Evolutionary conservation across 2,888 invertebrate genomes (phyloP).

Genomic region (Horisme vitalbata): DNA sequence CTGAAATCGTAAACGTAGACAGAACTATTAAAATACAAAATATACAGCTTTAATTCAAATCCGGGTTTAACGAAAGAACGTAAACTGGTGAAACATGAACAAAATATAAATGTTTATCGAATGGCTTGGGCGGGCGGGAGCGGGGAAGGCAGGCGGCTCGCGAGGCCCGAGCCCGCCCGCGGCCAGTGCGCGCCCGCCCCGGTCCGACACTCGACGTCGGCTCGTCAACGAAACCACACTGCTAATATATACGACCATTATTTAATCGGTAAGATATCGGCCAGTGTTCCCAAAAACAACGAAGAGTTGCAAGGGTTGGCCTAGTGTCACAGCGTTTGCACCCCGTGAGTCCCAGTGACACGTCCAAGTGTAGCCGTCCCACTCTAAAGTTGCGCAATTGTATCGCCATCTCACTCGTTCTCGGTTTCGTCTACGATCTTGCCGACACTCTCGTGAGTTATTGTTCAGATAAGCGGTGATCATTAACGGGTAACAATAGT

Average conservation of each 20-base stretch:
- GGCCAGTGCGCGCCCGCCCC: constrained; percentile 79
- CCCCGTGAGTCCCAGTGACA: constrained; percentile 30
- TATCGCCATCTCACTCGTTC: constrained; percentile 52
- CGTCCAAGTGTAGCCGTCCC: constrained; percentile 54
- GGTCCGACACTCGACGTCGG: constrained; percentile 83
- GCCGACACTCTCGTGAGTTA: constrained; percentile 61
- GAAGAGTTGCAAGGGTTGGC: neutral
- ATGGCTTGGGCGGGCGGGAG: constrained; percentile 52
- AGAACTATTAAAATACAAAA: no score
- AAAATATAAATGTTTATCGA: constrained; percentile 61
- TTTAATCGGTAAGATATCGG: constrained; percentile 74
- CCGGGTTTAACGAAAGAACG: constrained; percentile 41
- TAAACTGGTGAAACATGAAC: constrained; percentile 50
- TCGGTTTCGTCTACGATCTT: constrained; percentile 41
- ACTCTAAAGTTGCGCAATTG: constrained; percentile 66
- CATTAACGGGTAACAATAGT: constrained; percentile 56
- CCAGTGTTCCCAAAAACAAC: constrained; percentile 51
- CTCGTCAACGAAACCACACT: constrained; percentile 79
- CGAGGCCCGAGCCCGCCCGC: constrained; percentile 47
- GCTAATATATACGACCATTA: constrained; percentile 71
- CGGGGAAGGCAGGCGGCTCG: constrained; percentile 48
- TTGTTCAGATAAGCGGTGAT: constrained; percentile 55
- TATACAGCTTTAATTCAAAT: constrained; percentile 33
- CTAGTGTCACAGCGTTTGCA: constrained; percentile 4
- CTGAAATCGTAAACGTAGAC: no score